Evolutionary conservation across 2,888 invertebrate genomes (phyloP), one percentile per base, ranked within the genome.

Genomic region (Rhagophthalmus giganteus): DNA sequence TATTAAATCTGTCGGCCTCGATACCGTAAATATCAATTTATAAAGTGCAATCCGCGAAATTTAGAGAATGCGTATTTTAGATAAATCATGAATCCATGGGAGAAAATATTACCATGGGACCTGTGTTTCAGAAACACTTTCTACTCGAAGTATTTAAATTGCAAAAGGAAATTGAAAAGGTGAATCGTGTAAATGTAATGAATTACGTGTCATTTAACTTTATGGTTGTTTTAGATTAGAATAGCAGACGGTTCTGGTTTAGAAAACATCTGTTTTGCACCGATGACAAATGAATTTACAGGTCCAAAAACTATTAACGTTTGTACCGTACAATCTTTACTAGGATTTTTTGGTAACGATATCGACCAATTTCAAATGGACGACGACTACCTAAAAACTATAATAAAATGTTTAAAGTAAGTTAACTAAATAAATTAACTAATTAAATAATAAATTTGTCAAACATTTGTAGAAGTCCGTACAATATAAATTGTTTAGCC

Each of bases 181-280:
- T 86, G 60, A 16, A 47, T 9, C 6, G 14, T n/a, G 14, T 12
- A 2, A 11, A 9, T 27, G n/a, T n/a, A 3, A n/a, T n/a, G n/a
- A n/a, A n/a, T n/a, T n/a, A n/a, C n/a, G n/a, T n/a, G n/a, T n/a
- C n/a, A 20, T 10, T 8, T 33, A n/a, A 9, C 2, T 14, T 14
- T 16, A 11, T 20, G 14, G 14, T 20, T 20, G 2, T 50, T 38
- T 9, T 25, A 52, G 45, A 33, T 52, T 12, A 46, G 52, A 1
- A 34, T 40, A 46, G 11, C 9, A 2, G 78, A 79, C 1, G 78
- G 74, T 25, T 78, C 79, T 10, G 83, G 80, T 1, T 63, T 85
- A 20, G 77, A 81, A 39, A 84, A 85, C 58, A 86, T 96, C 26
- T 98, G 97, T 70, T 92, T 86, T 71, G 85, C 91, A 3, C 97